Conservation (phyloP, 1,140 invertebrate genomes). For the Epicauta chinensis region DNA sequence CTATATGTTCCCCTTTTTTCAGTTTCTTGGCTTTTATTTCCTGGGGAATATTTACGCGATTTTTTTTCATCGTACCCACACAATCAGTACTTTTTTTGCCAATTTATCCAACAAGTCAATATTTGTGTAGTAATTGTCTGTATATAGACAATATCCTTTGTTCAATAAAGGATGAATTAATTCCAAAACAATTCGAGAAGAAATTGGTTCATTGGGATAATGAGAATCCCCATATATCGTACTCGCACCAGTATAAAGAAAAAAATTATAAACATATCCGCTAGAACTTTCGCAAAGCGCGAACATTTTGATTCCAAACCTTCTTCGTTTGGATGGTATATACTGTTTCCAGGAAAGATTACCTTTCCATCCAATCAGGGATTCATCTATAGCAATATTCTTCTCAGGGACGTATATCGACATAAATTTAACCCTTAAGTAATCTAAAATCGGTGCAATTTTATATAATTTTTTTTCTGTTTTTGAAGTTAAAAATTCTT, state of each 20-base stretch:
- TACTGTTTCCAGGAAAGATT: slow-evolving; percentile 35
- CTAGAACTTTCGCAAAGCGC: slow-evolving; percentile 31
- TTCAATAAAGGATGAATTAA: neutral
- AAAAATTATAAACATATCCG: slow-evolving; percentile 30
- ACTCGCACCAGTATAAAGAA: slow-evolving; percentile 29
- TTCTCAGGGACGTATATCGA: slow-evolving; percentile 18
- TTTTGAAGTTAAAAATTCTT: too few relatives aligned
- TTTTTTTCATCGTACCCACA: neutral
- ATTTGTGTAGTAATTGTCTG: neutral
- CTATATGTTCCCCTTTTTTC: neutral
- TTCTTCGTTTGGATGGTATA: slow-evolving; percentile 32
- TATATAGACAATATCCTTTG: neutral
- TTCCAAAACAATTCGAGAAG: neutral
- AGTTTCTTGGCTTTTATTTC: neutral
- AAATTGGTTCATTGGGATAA: neutral
- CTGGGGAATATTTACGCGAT: neutral
- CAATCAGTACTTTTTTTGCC: neutral
- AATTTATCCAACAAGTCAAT: neutral
- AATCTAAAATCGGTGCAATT: too few relatives aligned
- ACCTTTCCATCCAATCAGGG: slow-evolving; percentile 35
- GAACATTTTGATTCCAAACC: slow-evolving; percentile 38
- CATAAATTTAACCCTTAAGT: too few relatives aligned
- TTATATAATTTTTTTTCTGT: too few relatives aligned
- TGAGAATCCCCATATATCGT: neutral
- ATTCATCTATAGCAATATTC: slow-evolving; percentile 36